Evolutionary conservation across 2,888 invertebrate genomes (phyloP), one percentile per base, ranked within the genome.

Genomic region (Allophyes oxyacanthae): DNA sequence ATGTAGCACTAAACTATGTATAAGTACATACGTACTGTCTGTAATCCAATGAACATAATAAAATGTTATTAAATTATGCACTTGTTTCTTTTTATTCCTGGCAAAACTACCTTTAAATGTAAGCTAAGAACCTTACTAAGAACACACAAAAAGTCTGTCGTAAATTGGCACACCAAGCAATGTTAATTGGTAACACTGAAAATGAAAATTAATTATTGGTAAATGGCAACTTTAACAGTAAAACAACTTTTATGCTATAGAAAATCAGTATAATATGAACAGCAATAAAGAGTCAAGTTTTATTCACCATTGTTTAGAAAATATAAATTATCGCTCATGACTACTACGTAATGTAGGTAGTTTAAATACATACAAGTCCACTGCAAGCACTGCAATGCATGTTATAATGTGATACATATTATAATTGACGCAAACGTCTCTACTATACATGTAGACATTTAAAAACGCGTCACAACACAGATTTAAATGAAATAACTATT

Each of bases 251-350:
- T 25, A 45, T 53, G 30, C 48, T 54, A 69, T 26, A 25, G 33
- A 53, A 64, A 69, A 57, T 65, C 50, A 45, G 50, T 69, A 61
- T 69, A 43, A 57, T 69, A 56, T 53, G 34, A 56, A 68, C 15
- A 54, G 60, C 48, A 28, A 6, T 6, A n/a, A 48, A 40, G 48
- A 63, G 25, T 60, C 43, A 51, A 59, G 41, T 34, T 48, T 37
- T 44, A 28, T 49, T 45, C 13, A 26, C 11, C 37, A 6, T 38
- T 25, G 25, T 14, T 30, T 26, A 20, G 20, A 25, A n/a, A n/a
- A n/a, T n/a, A n/a, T n/a, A n/a, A n/a, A n/a, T n/a, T n/a, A 20
- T 20, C 20, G 20, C 4, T 3, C 20, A 20, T 20, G 20, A 20
- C 4, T 20, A n/a, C n/a, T n/a, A n/a, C n/a, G n/a, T n/a, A n/a